These are phyloP conservation scores for Ranitomeya imitator DNA, from an alignment of 2,113 vertebrate genomes.

Conservation along the genomic window DNA sequence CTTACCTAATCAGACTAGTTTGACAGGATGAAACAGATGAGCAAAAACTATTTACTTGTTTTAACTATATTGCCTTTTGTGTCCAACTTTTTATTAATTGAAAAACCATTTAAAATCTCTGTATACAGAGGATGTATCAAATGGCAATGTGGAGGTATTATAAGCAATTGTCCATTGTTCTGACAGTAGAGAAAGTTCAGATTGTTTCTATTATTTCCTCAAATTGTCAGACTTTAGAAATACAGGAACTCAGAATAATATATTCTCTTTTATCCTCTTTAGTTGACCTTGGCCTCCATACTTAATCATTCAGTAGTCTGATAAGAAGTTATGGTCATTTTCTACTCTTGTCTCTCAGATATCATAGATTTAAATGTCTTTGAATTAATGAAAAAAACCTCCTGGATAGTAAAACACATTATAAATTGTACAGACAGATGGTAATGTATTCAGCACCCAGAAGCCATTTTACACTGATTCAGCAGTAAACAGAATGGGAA, in stretches of 20 bases:
- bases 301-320: slow-evolving; percentile 14
- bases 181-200: neutral
- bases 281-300: slow-evolving; percentile 18
- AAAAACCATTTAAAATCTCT: too few species aligned
- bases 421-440: neutral
- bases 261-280: neutral
- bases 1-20: too few species aligned
- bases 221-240: neutral
- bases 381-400: slow-evolving; percentile 16
- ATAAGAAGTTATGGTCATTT: slow-evolving; percentile 21
- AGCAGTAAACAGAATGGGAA: neutral
- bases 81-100: too few species aligned
- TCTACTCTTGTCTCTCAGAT: slow-evolving; percentile 14
- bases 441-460: neutral
- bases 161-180: too few species aligned
- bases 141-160: too few species aligned
- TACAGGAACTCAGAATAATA: neutral
- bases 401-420: neutral
- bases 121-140: too few species aligned
- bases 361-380: slow-evolving; percentile 1
- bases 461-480: neutral
- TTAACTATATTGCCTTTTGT: too few species aligned
- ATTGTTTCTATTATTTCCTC: neutral
- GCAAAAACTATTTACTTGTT: too few species aligned
- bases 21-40: too few species aligned